phyloP scores from a whole-genome alignment of 2,113 vertebrate genomes.

The Lagopus leucura region DNA sequence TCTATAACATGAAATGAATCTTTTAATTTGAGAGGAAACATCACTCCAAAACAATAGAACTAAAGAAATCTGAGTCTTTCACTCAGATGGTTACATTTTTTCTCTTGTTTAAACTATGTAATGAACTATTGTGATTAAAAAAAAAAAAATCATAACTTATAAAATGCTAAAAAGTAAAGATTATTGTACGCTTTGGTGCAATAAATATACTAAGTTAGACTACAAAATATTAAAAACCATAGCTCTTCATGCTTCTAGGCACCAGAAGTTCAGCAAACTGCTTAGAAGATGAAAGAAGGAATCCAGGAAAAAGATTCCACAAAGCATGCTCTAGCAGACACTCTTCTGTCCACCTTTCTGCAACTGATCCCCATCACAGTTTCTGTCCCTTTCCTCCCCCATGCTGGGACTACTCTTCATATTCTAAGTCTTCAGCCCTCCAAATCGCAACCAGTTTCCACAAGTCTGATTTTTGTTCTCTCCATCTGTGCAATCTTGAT shows the following conservation, averaged over 20 bases:
- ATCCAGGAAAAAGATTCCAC: background rate
- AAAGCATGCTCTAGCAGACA: background rate
- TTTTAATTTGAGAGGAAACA: slow-evolving; percentile 14
- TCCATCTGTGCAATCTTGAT: background rate
- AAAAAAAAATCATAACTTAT: background rate
- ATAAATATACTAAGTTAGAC: background rate
- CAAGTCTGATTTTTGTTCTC: background rate
- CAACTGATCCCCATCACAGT: background rate
- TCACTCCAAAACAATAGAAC: background rate
- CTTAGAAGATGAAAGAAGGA: background rate
- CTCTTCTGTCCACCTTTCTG: background rate
- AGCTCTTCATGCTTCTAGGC: background rate
- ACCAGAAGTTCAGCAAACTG: background rate
- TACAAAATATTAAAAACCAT: rapidly evolving
- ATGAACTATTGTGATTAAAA: background rate
- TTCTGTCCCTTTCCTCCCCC: background rate
- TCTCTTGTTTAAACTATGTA: background rate
- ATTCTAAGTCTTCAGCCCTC: background rate
- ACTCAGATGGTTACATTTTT: background rate
- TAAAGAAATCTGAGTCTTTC: background rate
- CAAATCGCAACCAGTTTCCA: background rate
- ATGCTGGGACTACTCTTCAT: background rate
- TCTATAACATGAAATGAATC: background rate
- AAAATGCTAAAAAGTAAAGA: background rate
- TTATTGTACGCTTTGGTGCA: background rate